Evolutionary conservation across 2,888 invertebrate species (phyloP).

Genomic region (Neoitamus cyanurus): DNA sequence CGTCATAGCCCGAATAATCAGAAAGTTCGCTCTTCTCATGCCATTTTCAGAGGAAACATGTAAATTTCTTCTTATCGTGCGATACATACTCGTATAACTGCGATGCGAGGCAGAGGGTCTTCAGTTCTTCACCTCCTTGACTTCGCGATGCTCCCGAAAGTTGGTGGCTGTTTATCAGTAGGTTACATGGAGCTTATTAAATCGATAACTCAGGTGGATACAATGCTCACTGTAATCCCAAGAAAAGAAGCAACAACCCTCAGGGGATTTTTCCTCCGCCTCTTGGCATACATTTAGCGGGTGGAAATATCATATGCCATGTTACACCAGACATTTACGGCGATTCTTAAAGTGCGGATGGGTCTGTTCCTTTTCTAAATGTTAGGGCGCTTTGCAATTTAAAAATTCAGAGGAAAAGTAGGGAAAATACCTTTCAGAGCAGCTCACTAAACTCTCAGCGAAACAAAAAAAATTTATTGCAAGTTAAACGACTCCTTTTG

Average conservation of each 20-base stretch:
- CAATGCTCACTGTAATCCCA: neutral
- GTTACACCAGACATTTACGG: neutral
- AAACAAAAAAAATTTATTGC: neutral
- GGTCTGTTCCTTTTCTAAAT: neutral
- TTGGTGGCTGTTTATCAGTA: slow-evolving; percentile 19
- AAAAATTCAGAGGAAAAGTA: neutral
- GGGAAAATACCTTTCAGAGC: too few relatives aligned
- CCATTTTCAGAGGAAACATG: neutral
- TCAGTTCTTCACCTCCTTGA: neutral
- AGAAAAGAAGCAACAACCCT: neutral
- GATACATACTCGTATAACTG: too few relatives aligned
- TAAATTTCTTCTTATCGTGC: neutral
- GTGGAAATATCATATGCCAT: neutral
- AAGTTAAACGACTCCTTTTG: neutral
- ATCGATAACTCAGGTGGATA: slow-evolving; percentile 37
- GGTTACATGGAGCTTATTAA: slow-evolving; percentile 38
- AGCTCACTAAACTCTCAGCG: too few relatives aligned
- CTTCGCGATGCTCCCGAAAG: neutral
- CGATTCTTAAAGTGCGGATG: neutral
- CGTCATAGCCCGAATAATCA: neutral
- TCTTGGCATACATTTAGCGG: neutral
- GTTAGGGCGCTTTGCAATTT: neutral
- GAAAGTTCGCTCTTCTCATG: neutral
- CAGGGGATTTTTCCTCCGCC: neutral
- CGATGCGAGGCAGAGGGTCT: neutral